Base-by-base conservation (phyloP, 1,140 invertebrate genomes). In the Drosophila carrolli region DNA sequence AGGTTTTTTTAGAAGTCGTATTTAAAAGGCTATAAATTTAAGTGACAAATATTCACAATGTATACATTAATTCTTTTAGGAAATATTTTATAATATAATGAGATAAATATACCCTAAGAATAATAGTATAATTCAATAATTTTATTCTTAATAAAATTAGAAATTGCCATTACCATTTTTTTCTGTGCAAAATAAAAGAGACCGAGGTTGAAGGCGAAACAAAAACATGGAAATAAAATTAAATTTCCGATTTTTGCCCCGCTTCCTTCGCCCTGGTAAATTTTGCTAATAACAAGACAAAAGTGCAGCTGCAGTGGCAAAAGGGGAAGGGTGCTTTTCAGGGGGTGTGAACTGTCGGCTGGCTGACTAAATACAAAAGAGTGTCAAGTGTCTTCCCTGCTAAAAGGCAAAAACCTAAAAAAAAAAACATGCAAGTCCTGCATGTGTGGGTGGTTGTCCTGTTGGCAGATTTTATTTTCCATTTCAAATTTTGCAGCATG, bases 201-300 rank as follows among this genome's bases (percentile, higher is more conserved):
- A 14, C 40, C 37, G 14, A n/a, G 53, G 16, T 50, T 32, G 27
- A 56, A 35, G 54, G 43, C 61, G 37, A 61, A 65, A 61, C 50
- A 72, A 81, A 76, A 79, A 90, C 88, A 90, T 90, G 88, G 57
- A 90, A 90, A 90, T 88, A 86, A 90, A 90, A 90, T 90, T 90
- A 90, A 90, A 90, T 90, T 76, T 90, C 77, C 88, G 76, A 78
- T 84, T 78, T 60, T 71, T 48, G 23, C 65, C 60, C 67, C 55
- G 51, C 29, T 60, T 66, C 32, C 59, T 60, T 58, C 41, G 32
- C 13, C 40, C 72, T 77, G 72, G 59, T 59, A 88, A 86, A 88
- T 82, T 88, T 78, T 82, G 75, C 83, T 82, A 88, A 88, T 81
- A 88, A 88, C 76, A 63, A 68, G 70, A 55, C 76, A 60, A 78